Evolutionary conservation across 2,113 vertebrate genomes (phyloP).

Genomic region (Xenopus laevis): DNA sequence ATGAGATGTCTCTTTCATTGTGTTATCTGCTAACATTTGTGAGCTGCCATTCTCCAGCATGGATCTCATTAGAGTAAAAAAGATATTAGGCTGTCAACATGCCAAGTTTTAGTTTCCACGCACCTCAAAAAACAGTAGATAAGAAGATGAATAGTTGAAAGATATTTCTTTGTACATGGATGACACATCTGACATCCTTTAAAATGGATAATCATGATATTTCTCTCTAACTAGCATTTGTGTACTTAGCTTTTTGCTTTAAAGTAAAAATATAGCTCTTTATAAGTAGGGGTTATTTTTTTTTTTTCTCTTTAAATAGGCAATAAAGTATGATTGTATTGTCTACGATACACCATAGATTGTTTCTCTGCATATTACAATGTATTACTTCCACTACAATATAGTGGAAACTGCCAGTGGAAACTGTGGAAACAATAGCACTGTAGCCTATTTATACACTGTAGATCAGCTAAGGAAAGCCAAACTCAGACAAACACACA

Average conservation of each 20-base stretch:
- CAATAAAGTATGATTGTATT: not conserved
- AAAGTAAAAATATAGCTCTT: not conserved
- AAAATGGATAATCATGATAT: slow-evolving; percentile 57
- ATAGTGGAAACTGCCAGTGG: too few relatives aligned
- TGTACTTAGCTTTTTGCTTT: slow-evolving; percentile 62
- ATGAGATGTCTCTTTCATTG: slow-evolving; percentile 50
- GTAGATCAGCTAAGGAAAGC: too few relatives aligned
- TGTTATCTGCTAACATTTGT: slow-evolving; percentile 54
- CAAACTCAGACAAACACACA: too few relatives aligned
- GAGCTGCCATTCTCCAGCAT: slow-evolving; percentile 53
- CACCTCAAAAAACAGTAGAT: slow-evolving; percentile 46
- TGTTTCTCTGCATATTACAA: too few relatives aligned
- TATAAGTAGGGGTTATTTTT: not conserved
- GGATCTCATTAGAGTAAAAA: slow-evolving; percentile 56
- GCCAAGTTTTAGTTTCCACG: slow-evolving; percentile 43
- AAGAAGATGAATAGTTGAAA: slow-evolving; percentile 54
- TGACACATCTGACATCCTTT: slow-evolving; percentile 49
- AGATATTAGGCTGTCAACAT: slow-evolving; percentile 51
- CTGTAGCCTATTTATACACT: too few relatives aligned
- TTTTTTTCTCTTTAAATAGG: not conserved
- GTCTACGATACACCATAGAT: too few relatives aligned
- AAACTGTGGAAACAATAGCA: too few relatives aligned
- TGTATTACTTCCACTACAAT: too few relatives aligned
- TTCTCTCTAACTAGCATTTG: slow-evolving; percentile 14
- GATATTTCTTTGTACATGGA: slow-evolving; percentile 52